Percentiles rank a stretch among this genome's conserved stretches.
Conservation (phyloP, 1,140 invertebrate species). For the Drosophila ercepeae region DNA sequence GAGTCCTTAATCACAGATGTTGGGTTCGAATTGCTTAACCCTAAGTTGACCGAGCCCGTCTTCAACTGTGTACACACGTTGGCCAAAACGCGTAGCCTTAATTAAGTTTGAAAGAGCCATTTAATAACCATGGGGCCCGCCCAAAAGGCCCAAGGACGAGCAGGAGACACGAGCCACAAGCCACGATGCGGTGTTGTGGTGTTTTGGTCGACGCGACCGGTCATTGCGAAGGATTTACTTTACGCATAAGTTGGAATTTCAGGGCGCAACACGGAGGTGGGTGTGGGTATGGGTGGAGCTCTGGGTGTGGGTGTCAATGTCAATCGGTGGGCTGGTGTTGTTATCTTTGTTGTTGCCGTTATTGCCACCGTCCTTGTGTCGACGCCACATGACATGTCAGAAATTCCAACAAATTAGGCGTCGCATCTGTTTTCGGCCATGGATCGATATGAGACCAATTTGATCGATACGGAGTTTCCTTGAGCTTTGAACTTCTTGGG, state of each 20-base stretch:
- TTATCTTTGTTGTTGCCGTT: constrained; percentile 21
- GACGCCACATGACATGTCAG: constrained; percentile 63
- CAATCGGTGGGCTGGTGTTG: constrained; percentile 25
- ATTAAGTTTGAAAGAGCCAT: constrained; percentile 71
- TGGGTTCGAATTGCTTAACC: constrained; percentile 39
- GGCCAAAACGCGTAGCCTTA: constrained; percentile 60
- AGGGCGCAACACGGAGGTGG: constrained; percentile 11
- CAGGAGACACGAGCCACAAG: constrained; percentile 63
- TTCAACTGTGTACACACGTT: constrained; percentile 45
- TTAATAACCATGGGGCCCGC: constrained; percentile 65
- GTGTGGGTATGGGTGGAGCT: background rate
- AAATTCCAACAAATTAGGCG: constrained; percentile 61
- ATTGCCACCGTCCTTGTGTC: constrained; percentile 42
- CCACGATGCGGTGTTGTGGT: constrained; percentile 6
- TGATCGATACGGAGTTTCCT: constrained; percentile 62
- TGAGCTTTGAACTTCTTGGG: constrained; percentile 59
- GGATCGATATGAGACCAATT: constrained; percentile 68
- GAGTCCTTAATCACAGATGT: constrained; percentile 44
- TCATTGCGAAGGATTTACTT: constrained; percentile 43
- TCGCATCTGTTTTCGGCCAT: constrained; percentile 58
- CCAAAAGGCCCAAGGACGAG: constrained; percentile 54
- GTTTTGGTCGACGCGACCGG: background rate
- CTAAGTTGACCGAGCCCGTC: constrained; percentile 33
- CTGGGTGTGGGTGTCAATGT: constrained; percentile 49
- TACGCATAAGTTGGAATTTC: constrained; percentile 55